Evolutionary conservation across 2,888 invertebrate genomes (phyloP), one percentile per base, ranked within the genome.

Genomic region (Bombylius discolor): DNA sequence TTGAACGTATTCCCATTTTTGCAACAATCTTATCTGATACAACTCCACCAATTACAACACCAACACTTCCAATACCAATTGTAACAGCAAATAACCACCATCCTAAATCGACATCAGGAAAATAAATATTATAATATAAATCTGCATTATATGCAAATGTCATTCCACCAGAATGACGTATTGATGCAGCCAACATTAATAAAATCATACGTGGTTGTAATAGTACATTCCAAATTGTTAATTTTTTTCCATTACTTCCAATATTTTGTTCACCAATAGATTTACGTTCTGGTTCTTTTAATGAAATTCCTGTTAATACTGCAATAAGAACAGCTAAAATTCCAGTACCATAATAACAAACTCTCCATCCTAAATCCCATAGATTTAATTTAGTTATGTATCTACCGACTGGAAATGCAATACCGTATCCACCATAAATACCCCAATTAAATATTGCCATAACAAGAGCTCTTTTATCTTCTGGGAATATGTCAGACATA

Each of bases 381-480:
- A 85, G 80, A 65, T 91, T 84, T 47, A 85, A 62, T 36, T 79
- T 76, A 1, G 91, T 89, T 13, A 91, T 79, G 65, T 92, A 92
- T 63, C 92, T 81, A 0, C 94, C 94, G 6, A 94, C 85, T 0
- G 94, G 93, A 69, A 93, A 94, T 0, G 93, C 90, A 61, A 94
- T 84, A 49, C 93, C 93, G 65, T 93, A 94, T 4, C 94, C 94
- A 42, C 93, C 90, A 68, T 94, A 95, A 63, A 94, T 93, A 12
- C 95, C 94, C 93, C 93, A 94, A 73, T 94, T 94, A 77, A 94
- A 94, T 60, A 95, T 83, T 1, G 93, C 91, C 79, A 94, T 84
- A 13, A 93, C 94, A 47, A 93, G 73, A 2, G 90, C 94, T 56
- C 94, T 80, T 66, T 90, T 87, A 59, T 82, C 79, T 68, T 88